These are phyloP conservation scores for Microtus pennsylvanicus DNA, from an alignment of 2,113 vertebrate genomes.

Conservation along the genomic window DNA sequence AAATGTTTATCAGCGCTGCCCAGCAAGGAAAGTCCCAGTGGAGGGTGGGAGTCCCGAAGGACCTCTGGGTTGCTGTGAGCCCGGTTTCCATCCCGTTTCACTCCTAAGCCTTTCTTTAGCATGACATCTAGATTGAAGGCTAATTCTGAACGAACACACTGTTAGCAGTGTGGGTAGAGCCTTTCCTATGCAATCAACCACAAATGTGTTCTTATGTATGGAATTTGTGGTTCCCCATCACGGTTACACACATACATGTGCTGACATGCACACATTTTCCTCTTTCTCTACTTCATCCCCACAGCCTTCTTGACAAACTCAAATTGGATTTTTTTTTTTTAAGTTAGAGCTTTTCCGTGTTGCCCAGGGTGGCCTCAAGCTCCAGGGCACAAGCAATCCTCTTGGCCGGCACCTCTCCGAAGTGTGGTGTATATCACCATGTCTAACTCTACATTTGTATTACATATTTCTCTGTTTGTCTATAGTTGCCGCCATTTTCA, in stretches of 20 bases:
- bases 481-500: conserved; percentile 55
- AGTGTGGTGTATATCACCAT: neutral
- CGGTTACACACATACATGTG: neutral
- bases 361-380: neutral
- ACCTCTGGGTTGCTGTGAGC: neutral
- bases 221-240: neutral
- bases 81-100: neutral
- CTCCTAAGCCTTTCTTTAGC: neutral
- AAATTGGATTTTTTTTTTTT: conserved; percentile 10
- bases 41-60: neutral
- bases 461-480: conserved; percentile 54
- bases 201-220: neutral
- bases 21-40: neutral
- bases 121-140: neutral
- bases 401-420: neutral
- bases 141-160: neutral
- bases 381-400: neutral
- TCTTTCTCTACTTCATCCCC: neutral
- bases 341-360: neutral
- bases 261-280: neutral
- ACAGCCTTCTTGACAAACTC: neutral
- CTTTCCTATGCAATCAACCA: neutral
- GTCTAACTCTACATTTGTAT: neutral
- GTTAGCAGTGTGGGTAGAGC: neutral
- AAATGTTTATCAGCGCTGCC: conserved; percentile 5